Evolutionary conservation across 2,797 vertebrate genomes (phyloP).

Genomic region (Macrochelys suwanniensis): DNA sequence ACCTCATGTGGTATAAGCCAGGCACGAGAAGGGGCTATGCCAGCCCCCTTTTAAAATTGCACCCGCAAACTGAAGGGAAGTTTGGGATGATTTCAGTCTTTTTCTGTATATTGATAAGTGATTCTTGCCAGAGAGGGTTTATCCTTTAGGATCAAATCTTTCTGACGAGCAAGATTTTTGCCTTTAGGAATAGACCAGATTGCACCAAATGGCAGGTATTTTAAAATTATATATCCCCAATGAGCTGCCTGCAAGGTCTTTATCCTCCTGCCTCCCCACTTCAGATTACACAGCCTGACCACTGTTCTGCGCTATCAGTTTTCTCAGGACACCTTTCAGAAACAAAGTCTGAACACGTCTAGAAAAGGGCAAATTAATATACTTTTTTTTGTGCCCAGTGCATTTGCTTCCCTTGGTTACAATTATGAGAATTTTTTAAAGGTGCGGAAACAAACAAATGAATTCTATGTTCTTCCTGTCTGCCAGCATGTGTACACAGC

Average conservation of each 20-base stretch:
- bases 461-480: constrained; percentile 40
- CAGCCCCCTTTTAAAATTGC: constrained; percentile 72
- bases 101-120: not conserved
- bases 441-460: not conserved
- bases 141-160: not conserved
- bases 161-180: not conserved
- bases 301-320: not conserved
- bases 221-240: not conserved
- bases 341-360: not conserved
- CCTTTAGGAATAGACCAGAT: constrained; percentile 10
- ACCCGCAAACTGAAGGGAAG: constrained; percentile 68
- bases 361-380: not conserved
- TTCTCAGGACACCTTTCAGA: constrained; percentile 33
- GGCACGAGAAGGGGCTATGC: constrained; percentile 20
- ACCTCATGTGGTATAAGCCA: constrained; percentile 70
- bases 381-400: not conserved
- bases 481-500: not conserved
- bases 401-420: not conserved
- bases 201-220: constrained; percentile 15
- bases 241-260: constrained; percentile 23
- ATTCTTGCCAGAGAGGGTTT: not conserved
- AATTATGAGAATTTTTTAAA: constrained; percentile 34
- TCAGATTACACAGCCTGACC: not conserved
- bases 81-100: constrained; percentile 53
- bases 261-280: not conserved